Percentiles rank a stretch among this genome's conserved stretches.
Evolutionary conservation across 2,797 vertebrate genomes (phyloP).

Genomic region (Mormyrops attenuatus): DNA sequence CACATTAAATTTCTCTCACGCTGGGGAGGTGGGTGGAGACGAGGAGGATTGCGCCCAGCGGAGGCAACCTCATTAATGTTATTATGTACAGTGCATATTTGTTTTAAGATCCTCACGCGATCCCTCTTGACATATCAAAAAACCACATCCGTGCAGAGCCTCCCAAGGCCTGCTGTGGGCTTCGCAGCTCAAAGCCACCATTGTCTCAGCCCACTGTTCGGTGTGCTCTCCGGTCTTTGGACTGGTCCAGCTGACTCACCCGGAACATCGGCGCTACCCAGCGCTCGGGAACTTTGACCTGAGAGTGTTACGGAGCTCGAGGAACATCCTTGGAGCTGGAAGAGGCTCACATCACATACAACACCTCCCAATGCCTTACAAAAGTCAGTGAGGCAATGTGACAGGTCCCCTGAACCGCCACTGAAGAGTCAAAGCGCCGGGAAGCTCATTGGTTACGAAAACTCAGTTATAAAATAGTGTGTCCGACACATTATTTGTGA

Average conservation of each 20-base stretch:
- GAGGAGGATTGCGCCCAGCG: slow-evolving; percentile 19
- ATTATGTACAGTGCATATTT: slow-evolving; percentile 38
- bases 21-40: slow-evolving; percentile 26
- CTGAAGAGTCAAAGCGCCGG: background rate
- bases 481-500: background rate
- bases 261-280: background rate
- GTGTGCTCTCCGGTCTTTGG: slow-evolving; percentile 2
- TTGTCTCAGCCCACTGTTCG: slow-evolving; percentile 27
- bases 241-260: background rate
- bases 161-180: slow-evolving; percentile 9
- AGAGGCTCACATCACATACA: background rate
- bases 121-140: slow-evolving; percentile 31
- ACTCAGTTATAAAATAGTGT: background rate
- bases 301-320: background rate
- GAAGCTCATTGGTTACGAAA: background rate
- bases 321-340: background rate
- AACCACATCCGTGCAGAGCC: slow-evolving; percentile 23
- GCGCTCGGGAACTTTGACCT: background rate
- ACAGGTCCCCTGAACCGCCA: background rate
- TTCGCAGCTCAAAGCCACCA: slow-evolving; percentile 21
- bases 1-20: slow-evolving; percentile 30
- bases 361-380: slow-evolving; percentile 27
- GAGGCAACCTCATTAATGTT: slow-evolving; percentile 36
- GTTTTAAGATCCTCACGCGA: slow-evolving; percentile 36
- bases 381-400: background rate